Evolutionary conservation across 2,113 vertebrate species (phyloP), one percentile per base, ranked within the genome.

Genomic region (Apistogramma diplotaenia): DNA sequence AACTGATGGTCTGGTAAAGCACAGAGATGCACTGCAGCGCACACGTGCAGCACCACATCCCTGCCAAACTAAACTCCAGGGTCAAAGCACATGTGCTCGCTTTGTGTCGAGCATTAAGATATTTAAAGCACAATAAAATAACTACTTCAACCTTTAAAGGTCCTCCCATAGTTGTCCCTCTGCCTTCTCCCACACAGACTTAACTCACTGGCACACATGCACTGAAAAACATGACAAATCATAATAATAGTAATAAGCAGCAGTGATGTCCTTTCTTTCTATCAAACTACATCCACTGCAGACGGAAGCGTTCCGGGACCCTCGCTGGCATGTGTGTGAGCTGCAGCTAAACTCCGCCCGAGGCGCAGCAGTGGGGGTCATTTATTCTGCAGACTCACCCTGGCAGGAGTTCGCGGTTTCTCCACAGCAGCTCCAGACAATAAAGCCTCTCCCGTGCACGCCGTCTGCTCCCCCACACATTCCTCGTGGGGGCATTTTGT

Each of bases 291-390:
- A n/a, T n/a, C n/a, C n/a, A n/a, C 43, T 46, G 43, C 13, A 46
- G 13, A 46, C 23, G 1, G 9, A 25, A 49, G 15, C 0, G 23
- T 12, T 49, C 10, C 25, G 2, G 16, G 16, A 70, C 29, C 51
- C 8, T 53, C 2, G 0, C 29, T 70, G 43, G 43, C 43, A 15
- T 46, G 15, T 0, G 9, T n/a, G 0, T 49, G 40, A 16, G 25
- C 43, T 46, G 43, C 2, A 4, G 15, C 15, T 49, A 16, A 49
- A 7, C 16, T 6, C 16, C 3, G 37, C 37, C 8, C 0, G 21
- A 46, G 61, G 61, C 15, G 19, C 37, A 18, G 18, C 40, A 67
- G 23, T 4, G 40, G 23, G 19, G 3, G 12, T 19, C 40, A 49
- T 18, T 4, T 31, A 18, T 19, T 27, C 40, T 0, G 49, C 25